These are phyloP conservation scores for Noctilio leporinus DNA, from an alignment of 2,113 vertebrate genomes.

Conservation along the genomic window DNA sequence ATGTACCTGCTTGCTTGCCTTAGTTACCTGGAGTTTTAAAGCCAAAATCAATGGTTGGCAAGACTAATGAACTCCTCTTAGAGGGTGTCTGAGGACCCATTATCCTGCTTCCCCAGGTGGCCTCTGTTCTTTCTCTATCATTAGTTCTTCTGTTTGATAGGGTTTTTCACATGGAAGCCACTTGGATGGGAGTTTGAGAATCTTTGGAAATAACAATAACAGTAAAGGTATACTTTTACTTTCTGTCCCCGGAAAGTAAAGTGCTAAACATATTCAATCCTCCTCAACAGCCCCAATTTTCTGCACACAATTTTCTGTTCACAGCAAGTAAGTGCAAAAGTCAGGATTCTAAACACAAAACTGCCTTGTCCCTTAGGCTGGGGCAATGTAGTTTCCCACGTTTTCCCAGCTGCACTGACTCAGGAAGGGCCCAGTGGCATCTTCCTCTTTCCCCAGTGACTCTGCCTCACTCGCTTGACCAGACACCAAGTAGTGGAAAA, in stretches of 20 bases:
- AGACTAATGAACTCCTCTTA: conserved; percentile 35
- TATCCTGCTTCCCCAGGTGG: not conserved
- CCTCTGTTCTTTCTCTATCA: not conserved
- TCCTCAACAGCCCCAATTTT: not conserved
- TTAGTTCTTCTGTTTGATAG: not conserved
- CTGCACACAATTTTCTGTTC: not conserved
- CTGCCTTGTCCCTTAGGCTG: not conserved
- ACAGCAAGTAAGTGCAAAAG: not conserved
- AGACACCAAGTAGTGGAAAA: not conserved
- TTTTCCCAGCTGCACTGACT: not conserved
- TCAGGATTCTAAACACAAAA: not conserved
- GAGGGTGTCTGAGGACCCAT: conserved; percentile 40
- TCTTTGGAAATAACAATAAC: not conserved
- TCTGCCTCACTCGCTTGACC: not conserved
- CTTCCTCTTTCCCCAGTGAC: not conserved
- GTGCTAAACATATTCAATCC: not conserved
- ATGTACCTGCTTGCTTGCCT: not conserved
- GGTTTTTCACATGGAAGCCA: not conserved
- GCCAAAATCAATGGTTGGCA: conserved; percentile 1
- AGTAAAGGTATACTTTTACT: not conserved
- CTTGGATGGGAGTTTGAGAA: not conserved
- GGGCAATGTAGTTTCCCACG: not conserved
- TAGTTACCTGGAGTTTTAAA: conserved; percentile 32
- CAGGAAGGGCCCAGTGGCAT: not conserved
- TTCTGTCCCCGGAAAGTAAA: not conserved